Evolutionary conservation across 2,888 invertebrate species (phyloP).

Genomic region (Leucoptera coffeella): DNA sequence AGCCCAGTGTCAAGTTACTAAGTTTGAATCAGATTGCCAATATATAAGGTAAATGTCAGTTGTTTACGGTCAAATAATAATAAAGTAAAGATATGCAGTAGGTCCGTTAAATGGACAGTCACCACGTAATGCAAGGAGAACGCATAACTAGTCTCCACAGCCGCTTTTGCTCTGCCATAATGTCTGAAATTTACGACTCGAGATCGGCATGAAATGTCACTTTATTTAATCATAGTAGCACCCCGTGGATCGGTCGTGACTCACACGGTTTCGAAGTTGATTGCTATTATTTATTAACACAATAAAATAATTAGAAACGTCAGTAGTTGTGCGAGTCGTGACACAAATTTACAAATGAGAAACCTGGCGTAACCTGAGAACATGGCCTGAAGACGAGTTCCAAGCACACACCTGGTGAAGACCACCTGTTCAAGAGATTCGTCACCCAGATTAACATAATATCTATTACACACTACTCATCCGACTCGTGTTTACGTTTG

Average conservation of each 20-base stretch:
- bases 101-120: slow-evolving; percentile 26
- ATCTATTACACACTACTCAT: no score
- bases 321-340: slow-evolving; percentile 43
- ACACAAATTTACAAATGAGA: slow-evolving; percentile 52
- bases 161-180: no score
- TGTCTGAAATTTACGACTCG: slow-evolving; percentile 30
- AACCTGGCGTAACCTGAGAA: slow-evolving; percentile 46
- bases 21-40: no score
- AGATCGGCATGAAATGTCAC: slow-evolving; percentile 45
- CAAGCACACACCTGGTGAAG: no score
- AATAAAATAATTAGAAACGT: slow-evolving; percentile 44
- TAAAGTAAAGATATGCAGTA: slow-evolving; percentile 32
- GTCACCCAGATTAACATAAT: no score
- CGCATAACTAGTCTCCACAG: no score
- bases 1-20: no score
- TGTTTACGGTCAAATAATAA: slow-evolving; percentile 33
- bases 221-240: slow-evolving; percentile 31
- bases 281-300: slow-evolving; percentile 41
- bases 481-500: no score
- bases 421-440: no score
- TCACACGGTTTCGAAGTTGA: slow-evolving; percentile 45
- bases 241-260: slow-evolving; percentile 16
- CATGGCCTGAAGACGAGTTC: no score
- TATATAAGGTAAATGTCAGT: slow-evolving; percentile 31
- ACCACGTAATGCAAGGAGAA: no score